These are phyloP conservation scores for Melanotaenia trifasciata DNA, from an alignment of 2,797 vertebrate genomes.

Conservation along the genomic window DNA sequence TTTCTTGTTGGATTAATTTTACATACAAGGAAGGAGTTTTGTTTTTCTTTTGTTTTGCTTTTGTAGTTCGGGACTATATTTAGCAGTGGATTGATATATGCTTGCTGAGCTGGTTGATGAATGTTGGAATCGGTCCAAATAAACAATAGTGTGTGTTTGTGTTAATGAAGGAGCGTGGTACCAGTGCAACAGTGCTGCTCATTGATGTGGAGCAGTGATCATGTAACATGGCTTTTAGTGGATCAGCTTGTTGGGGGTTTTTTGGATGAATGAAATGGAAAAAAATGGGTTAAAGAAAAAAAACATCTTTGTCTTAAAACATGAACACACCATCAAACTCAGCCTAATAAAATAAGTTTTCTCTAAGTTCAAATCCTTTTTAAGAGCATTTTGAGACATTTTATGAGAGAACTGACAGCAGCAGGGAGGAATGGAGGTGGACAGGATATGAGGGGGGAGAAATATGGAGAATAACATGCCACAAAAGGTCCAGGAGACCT, in stretches of 20 bases:
- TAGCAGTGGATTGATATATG: not conserved
- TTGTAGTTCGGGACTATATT: not conserved
- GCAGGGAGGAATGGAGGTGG: not conserved
- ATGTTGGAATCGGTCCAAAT: not conserved
- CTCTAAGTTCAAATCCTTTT: not conserved
- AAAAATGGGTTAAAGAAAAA: not conserved
- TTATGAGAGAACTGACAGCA: conserved; percentile 12
- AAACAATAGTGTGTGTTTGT: conserved; percentile 8
- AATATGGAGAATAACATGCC: conserved; percentile 9
- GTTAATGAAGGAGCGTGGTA: not conserved
- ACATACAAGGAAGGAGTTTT: not conserved
- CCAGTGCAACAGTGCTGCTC: not conserved
- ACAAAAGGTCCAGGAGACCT: not conserved
- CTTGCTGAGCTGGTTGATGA: not conserved
- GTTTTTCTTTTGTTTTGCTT: not conserved
- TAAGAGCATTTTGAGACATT: not conserved
- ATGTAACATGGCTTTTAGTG: not conserved
- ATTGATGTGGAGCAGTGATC: not conserved
- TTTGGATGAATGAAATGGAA: not conserved
- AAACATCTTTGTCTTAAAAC: not conserved
- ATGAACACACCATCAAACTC: not conserved
- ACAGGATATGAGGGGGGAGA: conserved; percentile 8
- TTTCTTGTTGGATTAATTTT: not conserved
- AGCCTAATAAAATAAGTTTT: not conserved
- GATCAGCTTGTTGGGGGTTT: not conserved